Evolutionary conservation across 2,113 vertebrate genomes (phyloP).

Genomic region (Cochlearius cochlearius): DNA sequence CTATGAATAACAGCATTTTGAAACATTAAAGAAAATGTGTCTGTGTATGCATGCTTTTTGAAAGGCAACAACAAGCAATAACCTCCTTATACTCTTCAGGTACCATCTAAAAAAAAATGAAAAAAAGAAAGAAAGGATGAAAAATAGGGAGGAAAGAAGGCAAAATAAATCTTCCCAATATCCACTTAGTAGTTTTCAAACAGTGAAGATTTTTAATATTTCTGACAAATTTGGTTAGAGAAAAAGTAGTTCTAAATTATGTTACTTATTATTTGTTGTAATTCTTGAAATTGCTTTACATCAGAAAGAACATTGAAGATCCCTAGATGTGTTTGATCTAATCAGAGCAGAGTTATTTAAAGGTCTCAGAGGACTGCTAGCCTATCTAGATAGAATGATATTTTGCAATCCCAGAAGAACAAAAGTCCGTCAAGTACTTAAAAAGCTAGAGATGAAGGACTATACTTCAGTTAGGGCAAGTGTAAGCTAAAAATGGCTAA

Average conservation of each 20-base stretch:
- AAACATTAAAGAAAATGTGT: neutral
- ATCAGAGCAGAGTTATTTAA: constrained; percentile 34
- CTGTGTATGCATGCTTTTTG: neutral
- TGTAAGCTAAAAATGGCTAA: constrained; percentile 47
- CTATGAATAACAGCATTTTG: neutral
- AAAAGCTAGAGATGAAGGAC: constrained; percentile 33
- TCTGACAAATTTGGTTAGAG: neutral
- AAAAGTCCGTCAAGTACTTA: neutral
- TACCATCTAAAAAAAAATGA: neutral
- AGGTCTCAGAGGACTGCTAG: constrained; percentile 5
- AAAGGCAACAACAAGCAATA: neutral
- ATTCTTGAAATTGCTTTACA: neutral
- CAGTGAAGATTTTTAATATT: neutral
- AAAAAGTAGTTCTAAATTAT: neutral
- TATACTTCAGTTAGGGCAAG: constrained; percentile 27
- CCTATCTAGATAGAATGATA: constrained; percentile 12
- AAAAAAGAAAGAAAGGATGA: neutral
- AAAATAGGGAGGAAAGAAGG: neutral
- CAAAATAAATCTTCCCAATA: neutral
- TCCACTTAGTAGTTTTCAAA: neutral
- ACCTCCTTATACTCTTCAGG: neutral
- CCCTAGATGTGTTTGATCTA: constrained; percentile 6
- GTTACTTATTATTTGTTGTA: neutral
- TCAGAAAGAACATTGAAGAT: constrained; percentile 10
- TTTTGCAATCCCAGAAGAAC: constrained; percentile 30